Conservation (phyloP, 2,888 invertebrate genomes). For the Dusona sp. region DNA sequence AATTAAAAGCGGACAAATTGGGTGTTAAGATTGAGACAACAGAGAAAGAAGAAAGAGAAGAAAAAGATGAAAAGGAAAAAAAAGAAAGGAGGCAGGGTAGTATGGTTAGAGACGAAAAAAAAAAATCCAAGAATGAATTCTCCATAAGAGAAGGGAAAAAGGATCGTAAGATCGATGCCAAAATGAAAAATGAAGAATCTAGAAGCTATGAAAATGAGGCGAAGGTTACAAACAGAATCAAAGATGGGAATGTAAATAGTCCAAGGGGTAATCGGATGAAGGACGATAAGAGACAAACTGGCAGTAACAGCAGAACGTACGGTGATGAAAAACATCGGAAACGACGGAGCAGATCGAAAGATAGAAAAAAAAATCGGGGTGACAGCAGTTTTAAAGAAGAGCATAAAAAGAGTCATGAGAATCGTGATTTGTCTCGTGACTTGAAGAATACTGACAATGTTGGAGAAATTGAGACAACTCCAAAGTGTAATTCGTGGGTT, state of each 20-base stretch:
- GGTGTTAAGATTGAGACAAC: constrained; percentile 20
- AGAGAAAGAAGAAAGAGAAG: constrained; percentile 21
- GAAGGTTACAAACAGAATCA: not conserved
- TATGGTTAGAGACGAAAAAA: constrained; percentile 41
- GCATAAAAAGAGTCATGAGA: constrained; percentile 61
- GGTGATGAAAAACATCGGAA: constrained; percentile 29
- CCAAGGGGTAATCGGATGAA: constrained; percentile 25
- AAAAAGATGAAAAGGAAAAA: constrained; percentile 1
- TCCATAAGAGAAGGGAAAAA: not conserved
- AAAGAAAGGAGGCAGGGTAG: constrained; percentile 27
- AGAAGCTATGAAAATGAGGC: not conserved
- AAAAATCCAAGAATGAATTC: constrained; percentile 1
- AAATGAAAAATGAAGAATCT: not conserved
- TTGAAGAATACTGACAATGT: constrained; percentile 68
- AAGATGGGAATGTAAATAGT: constrained; percentile 28
- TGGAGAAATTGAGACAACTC: constrained; percentile 64
- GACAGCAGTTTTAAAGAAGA: constrained; percentile 9
- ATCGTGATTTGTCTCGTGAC: constrained; percentile 70
- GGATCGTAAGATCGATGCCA: constrained; percentile 21
- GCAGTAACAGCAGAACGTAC: constrained; percentile 12
- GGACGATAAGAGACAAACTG: constrained; percentile 43
- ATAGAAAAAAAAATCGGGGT: constrained; percentile 28
- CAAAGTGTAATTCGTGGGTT: constrained; percentile 77
- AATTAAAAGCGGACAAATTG: constrained; percentile 66
- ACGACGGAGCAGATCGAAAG: constrained; percentile 37